Conservation (phyloP, 2,888 invertebrate species). For the Epistrophe eligans region DNA sequence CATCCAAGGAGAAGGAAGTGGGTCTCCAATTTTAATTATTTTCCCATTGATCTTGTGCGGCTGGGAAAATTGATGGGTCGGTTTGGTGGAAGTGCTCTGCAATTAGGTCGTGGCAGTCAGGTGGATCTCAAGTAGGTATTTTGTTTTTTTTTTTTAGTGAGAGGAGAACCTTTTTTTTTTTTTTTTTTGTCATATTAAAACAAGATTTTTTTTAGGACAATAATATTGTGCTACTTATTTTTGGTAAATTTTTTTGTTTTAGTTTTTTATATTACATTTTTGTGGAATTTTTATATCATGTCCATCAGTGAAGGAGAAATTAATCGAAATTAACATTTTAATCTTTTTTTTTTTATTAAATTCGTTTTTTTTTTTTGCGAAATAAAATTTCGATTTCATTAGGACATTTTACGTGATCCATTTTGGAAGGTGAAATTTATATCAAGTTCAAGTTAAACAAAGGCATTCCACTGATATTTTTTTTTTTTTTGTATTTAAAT, state of each 20-base stretch:
- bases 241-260: neutral
- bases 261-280: neutral
- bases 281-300: slow-evolving; percentile 41
- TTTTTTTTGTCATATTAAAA: slow-evolving; percentile 21
- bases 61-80: slow-evolving; percentile 67
- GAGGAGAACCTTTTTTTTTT: slow-evolving; percentile 40
- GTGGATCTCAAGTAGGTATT: slow-evolving; percentile 35
- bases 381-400: slow-evolving; percentile 49
- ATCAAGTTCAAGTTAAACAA: slow-evolving; percentile 35
- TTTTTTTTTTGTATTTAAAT: neutral
- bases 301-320: slow-evolving; percentile 52
- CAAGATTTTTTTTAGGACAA: slow-evolving; percentile 66
- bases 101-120: slow-evolving; percentile 68
- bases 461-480: neutral
- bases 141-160: slow-evolving; percentile 15
- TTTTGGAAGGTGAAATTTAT: slow-evolving; percentile 45
- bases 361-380: slow-evolving; percentile 14
- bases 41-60: slow-evolving; percentile 62
- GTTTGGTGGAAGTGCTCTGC: slow-evolving; percentile 40
- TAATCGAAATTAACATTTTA: slow-evolving; percentile 51
- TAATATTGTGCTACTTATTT: slow-evolving; percentile 43
- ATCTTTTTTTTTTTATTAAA: slow-evolving; percentile 4
- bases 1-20: slow-evolving; percentile 56
- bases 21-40: slow-evolving; percentile 70
- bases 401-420: slow-evolving; percentile 10